These are phyloP conservation scores for Crotalus helleri DNA, from an alignment of 2,113 vertebrate species.

Conservation along the genomic window DNA sequence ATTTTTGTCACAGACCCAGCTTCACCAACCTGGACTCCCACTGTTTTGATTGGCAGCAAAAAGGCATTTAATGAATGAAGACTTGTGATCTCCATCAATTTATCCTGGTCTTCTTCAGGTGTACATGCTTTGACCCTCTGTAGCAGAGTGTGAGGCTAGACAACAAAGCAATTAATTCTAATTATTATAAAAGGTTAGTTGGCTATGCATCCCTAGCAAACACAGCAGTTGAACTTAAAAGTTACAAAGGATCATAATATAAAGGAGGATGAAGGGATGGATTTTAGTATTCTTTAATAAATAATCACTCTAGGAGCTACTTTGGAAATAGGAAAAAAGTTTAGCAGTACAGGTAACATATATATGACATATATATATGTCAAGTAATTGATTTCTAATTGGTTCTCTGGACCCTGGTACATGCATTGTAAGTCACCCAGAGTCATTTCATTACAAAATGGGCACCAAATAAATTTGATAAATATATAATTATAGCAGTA, in stretches of 20 bases:
- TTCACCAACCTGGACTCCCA: conserved; percentile 90
- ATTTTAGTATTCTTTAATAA: background rate
- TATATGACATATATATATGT: background rate
- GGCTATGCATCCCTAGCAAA: background rate
- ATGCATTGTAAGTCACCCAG: background rate
- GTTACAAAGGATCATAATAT: background rate
- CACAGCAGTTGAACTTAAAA: background rate
- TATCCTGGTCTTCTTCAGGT: conserved; percentile 95
- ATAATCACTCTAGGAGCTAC: background rate
- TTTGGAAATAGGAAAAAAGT: background rate
- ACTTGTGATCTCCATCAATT: conserved; percentile 97
- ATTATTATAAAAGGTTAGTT: background rate
- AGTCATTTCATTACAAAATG: background rate
- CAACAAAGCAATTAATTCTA: background rate
- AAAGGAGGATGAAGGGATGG: background rate
- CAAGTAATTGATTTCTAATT: background rate
- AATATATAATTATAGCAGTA: background rate
- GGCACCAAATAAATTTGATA: background rate
- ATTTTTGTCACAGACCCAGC: background rate
- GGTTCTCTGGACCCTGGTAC: background rate
- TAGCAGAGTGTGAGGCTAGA: conserved; percentile 90
- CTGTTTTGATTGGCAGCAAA: conserved; percentile 96
- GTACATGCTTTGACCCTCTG: conserved; percentile 97
- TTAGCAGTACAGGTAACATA: background rate
- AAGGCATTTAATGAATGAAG: conserved; percentile 98